phyloP scores from a whole-genome alignment of 2,888 invertebrate genomes.

The Lampropteryx suffumata region DNA sequence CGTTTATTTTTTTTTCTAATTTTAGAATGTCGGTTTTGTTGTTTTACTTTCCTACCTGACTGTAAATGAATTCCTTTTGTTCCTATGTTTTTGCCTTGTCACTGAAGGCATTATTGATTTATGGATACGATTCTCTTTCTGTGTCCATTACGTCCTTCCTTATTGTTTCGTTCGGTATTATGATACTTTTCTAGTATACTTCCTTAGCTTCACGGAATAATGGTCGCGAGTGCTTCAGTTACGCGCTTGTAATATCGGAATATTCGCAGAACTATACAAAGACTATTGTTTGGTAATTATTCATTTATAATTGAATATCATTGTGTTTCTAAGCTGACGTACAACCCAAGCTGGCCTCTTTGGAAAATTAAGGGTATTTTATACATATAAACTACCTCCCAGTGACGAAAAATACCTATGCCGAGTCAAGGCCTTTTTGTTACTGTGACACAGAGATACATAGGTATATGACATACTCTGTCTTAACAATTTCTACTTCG shows the following conservation, averaged over 20 bases:
- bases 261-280: slow-evolving; percentile 4
- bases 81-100: not conserved
- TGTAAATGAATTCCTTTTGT: no score
- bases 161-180: not conserved
- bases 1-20: slow-evolving; percentile 31
- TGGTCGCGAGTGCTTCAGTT: not conserved
- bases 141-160: not conserved
- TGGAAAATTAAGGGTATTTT: no score
- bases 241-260: not conserved
- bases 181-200: not conserved
- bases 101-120: no score
- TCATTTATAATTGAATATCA: no score
- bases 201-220: not conserved
- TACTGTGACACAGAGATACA: no score
- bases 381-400: no score
- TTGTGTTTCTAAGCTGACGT: no score
- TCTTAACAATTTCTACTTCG: no score
- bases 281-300: slow-evolving; percentile 7
- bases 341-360: no score
- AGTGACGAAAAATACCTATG: no score
- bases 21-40: slow-evolving; percentile 23
- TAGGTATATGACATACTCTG: no score
- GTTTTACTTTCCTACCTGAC: not conserved
- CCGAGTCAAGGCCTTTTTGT: no score
- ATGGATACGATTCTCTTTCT: not conserved